Percentiles rank a stretch among this genome's conserved stretches.
These are phyloP conservation scores for Rotaria macrura DNA, from an alignment of 2,888 invertebrate species.

Conservation along the genomic window DNA sequence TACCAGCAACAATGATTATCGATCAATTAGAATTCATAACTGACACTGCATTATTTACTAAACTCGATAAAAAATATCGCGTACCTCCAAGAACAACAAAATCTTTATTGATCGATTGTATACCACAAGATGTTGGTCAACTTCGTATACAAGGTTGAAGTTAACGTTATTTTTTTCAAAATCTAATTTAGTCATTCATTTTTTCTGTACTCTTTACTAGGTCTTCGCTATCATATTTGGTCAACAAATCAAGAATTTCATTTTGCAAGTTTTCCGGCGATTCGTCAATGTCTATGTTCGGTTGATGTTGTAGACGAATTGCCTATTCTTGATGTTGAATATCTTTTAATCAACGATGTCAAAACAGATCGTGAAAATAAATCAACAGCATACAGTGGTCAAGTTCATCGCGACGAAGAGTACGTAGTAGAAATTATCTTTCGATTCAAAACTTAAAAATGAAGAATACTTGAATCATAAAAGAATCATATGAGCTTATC, in stretches of 20 bases:
- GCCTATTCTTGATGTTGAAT: neutral
- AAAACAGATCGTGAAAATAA: neutral
- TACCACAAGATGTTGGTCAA: neutral
- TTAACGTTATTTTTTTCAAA: neutral
- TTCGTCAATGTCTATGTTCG: neutral
- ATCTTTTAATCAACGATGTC: neutral
- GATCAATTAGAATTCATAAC: neutral
- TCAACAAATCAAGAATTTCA: constrained; percentile 1
- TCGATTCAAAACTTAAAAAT: too few species aligned
- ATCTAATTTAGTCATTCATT: neutral
- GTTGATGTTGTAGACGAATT: neutral
- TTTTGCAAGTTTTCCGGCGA: neutral
- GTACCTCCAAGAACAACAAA: neutral
- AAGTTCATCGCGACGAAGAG: neutral
- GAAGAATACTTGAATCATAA: too few species aligned
- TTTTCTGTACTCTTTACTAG: neutral
- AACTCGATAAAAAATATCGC: neutral
- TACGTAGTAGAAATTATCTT: neutral
- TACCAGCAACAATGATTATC: neutral
- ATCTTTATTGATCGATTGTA: neutral
- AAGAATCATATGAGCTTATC: too few species aligned
- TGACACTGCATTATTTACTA: neutral
- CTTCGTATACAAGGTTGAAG: neutral
- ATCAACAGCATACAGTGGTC: neutral
- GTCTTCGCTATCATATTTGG: neutral